phyloP scores from a whole-genome alignment of 2,797 vertebrate species.

The Labeo calbasu region DNA sequence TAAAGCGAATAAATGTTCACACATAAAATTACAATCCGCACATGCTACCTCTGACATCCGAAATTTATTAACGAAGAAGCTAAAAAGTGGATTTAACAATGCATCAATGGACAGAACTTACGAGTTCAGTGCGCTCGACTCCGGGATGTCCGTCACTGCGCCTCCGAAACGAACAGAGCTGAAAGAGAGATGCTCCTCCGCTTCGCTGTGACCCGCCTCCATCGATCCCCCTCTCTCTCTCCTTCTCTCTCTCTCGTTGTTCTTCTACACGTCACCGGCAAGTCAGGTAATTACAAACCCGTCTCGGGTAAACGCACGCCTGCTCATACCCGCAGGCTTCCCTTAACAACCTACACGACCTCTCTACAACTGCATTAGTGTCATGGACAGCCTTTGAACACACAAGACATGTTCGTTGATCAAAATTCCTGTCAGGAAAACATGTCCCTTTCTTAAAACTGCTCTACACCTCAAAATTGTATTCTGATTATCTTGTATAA shows the following conservation, averaged over 20 bases:
- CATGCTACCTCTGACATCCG: neutral
- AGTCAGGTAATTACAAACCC: constrained; percentile 71
- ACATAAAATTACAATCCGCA: neutral
- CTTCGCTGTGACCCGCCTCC: constrained; percentile 68
- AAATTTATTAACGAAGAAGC: neutral
- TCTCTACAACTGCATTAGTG: constrained; percentile 52
- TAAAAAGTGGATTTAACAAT: neutral
- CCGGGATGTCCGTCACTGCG: constrained; percentile 68
- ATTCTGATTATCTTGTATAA: neutral
- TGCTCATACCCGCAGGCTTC: constrained; percentile 49
- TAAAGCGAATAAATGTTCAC: neutral
- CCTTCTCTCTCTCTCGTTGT: constrained; percentile 60
- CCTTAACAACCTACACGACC: constrained; percentile 38
- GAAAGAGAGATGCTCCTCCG: constrained; percentile 64
- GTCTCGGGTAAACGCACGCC: constrained; percentile 44
- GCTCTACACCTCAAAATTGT: neutral
- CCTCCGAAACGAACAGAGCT: constrained; percentile 67
- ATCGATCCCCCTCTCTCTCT: constrained; percentile 51
- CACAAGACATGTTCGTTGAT: neutral
- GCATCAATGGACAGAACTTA: constrained; percentile 60
- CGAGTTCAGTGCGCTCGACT: constrained; percentile 61
- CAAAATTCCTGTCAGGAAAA: neutral
- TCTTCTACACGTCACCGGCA: constrained; percentile 66
- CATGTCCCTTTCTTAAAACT: neutral
- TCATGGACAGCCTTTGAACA: neutral